These are phyloP conservation scores for Gila orcuttii DNA, from an alignment of 2,113 vertebrate species.

Conservation along the genomic window DNA sequence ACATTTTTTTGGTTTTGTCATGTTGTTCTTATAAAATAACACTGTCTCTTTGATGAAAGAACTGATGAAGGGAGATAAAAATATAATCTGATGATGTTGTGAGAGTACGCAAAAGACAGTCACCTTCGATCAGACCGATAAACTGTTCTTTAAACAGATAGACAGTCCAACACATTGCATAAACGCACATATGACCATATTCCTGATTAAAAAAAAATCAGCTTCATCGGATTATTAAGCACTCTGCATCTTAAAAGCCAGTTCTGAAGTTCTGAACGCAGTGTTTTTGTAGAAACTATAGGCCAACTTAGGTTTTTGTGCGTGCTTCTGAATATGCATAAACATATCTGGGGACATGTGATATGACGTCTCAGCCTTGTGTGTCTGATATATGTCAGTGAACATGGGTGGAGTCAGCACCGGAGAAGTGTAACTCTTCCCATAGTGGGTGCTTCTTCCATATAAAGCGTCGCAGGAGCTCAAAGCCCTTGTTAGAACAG, in stretches of 20 bases:
- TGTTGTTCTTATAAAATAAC: not conserved
- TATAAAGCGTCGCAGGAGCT: constrained; percentile 34
- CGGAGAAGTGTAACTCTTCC: constrained; percentile 9
- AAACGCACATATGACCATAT: not conserved
- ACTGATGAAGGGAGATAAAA: constrained; percentile 12
- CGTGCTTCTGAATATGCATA: not conserved
- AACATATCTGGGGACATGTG: not conserved
- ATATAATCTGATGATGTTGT: constrained; percentile 18
- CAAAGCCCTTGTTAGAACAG: not conserved
- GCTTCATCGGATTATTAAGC: not conserved
- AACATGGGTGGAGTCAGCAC: constrained; percentile 25
- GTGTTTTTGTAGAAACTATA: not conserved
- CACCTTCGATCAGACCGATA: not conserved
- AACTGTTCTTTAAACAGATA: constrained; percentile 1
- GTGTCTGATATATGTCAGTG: constrained; percentile 15
- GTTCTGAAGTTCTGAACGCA: not conserved
- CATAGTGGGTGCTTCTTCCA: constrained; percentile 29
- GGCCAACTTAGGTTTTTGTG: not conserved
- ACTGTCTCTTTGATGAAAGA: not conserved
- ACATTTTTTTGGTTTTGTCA: not conserved
- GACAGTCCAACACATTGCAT: not conserved
- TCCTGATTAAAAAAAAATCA: not conserved
- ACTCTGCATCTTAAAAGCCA: not conserved
- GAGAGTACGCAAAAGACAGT: not conserved
- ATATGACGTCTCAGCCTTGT: not conserved